These are phyloP conservation scores for Upupa epops DNA, from an alignment of 2,113 vertebrate genomes.

Conservation along the genomic window DNA sequence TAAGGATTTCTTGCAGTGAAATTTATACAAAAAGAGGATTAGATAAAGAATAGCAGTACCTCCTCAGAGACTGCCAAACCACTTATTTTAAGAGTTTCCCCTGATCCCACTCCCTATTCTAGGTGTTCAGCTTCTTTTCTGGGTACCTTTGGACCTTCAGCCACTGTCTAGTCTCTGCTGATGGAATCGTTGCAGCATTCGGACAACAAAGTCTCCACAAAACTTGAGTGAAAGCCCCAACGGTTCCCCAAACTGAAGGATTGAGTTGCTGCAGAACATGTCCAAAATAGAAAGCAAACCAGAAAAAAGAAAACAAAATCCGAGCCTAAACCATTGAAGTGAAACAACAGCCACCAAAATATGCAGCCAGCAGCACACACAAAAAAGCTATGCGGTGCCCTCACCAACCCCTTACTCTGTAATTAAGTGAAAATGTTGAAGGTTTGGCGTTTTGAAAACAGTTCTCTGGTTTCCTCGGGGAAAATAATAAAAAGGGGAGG, in stretches of 20 bases:
- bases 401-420: conserved; percentile 1
- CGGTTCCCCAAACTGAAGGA: background rate
- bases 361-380: conserved; percentile 45
- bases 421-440: conserved; percentile 54
- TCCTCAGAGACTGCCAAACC: background rate
- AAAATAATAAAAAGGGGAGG: accelerated
- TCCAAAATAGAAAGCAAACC: conserved; percentile 37
- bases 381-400: background rate
- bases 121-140: background rate
- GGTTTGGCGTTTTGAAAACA: conserved; percentile 38
- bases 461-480: background rate
- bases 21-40: accelerated
- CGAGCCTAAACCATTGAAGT: background rate
- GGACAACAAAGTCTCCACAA: background rate
- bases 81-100: accelerated
- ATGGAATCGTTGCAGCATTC: background rate
- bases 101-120: background rate
- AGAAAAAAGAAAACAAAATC: background rate
- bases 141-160: accelerated
- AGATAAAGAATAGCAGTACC: background rate
- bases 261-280: background rate
- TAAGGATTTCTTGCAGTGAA: background rate
- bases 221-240: background rate
- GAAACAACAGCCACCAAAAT: conserved; percentile 13
- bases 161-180: accelerated